These are phyloP conservation scores for Podarcis lilfordi DNA, from an alignment of 2,797 vertebrate species.

Conservation along the genomic window DNA sequence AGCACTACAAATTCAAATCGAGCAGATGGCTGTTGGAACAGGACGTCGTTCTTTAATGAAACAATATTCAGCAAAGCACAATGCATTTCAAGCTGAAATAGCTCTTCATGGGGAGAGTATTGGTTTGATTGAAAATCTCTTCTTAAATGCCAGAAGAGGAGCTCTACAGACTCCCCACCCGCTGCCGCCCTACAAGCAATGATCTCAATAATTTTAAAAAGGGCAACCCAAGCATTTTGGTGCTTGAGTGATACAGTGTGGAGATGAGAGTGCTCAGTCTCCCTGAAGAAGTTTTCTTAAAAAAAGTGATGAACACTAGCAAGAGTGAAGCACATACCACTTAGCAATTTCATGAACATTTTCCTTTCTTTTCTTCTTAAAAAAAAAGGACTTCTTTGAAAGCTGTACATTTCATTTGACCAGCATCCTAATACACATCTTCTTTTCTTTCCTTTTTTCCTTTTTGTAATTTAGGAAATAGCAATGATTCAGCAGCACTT, in stretches of 20 bases:
- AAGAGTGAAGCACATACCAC: neutral
- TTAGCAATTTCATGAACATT: constrained; percentile 1
- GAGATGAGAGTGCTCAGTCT: neutral
- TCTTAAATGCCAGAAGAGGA: neutral
- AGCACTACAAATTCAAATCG: neutral
- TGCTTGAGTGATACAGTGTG: neutral
- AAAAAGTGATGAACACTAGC: neutral
- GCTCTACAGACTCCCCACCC: neutral
- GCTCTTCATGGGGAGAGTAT: neutral
- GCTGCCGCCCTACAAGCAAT: neutral
- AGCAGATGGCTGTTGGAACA: neutral
- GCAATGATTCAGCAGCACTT: no score
- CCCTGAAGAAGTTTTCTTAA: neutral
- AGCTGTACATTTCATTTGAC: neutral
- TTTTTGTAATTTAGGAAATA: neutral
- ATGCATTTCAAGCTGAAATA: neutral
- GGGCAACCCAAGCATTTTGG: neutral
- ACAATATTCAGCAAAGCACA: neutral
- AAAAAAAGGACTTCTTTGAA: neutral
- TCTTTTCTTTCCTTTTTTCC: neutral
- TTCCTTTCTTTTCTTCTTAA: neutral
- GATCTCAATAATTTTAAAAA: neutral
- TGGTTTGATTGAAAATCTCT: neutral
- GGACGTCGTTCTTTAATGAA: neutral
- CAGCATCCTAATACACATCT: neutral